phyloP scores from a whole-genome alignment of 2,113 vertebrate species.

The Zosterops pallidus region DNA sequence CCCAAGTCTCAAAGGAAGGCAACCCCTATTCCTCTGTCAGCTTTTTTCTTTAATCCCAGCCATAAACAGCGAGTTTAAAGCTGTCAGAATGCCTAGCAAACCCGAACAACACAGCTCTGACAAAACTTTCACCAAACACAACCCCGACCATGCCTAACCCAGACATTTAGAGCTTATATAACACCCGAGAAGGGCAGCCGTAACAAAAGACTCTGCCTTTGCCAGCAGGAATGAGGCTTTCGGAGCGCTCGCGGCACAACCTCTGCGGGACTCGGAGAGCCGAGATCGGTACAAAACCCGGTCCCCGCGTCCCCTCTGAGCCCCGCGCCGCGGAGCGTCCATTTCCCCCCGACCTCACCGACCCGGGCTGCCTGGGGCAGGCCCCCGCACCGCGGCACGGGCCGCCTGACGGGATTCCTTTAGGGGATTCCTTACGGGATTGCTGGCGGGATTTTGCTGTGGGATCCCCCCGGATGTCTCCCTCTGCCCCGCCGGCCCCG shows the following conservation, averaged over 20 bases:
- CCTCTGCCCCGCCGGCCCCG: background rate
- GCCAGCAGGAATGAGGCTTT: background rate
- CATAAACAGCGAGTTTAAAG: background rate
- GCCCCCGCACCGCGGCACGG: background rate
- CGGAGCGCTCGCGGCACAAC: background rate
- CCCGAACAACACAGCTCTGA: background rate
- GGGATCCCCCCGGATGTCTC: background rate
- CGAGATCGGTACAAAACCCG: background rate
- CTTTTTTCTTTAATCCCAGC: background rate
- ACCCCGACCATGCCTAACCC: background rate
- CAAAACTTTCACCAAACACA: background rate
- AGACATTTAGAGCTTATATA: accelerated
- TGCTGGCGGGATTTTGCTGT: background rate
- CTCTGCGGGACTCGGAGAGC: background rate
- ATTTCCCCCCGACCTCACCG: background rate
- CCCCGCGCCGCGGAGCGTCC: background rate
- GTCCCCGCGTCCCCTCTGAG: background rate
- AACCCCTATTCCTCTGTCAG: background rate
- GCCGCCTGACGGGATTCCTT: accelerated
- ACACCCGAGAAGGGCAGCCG: background rate
- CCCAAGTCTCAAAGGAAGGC: background rate
- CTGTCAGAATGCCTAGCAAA: background rate
- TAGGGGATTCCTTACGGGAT: background rate
- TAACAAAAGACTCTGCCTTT: background rate
- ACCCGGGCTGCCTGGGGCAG: background rate